Evolutionary conservation across 2,113 vertebrate genomes (phyloP).

Genomic region (Thalassoma bifasciatum): DNA sequence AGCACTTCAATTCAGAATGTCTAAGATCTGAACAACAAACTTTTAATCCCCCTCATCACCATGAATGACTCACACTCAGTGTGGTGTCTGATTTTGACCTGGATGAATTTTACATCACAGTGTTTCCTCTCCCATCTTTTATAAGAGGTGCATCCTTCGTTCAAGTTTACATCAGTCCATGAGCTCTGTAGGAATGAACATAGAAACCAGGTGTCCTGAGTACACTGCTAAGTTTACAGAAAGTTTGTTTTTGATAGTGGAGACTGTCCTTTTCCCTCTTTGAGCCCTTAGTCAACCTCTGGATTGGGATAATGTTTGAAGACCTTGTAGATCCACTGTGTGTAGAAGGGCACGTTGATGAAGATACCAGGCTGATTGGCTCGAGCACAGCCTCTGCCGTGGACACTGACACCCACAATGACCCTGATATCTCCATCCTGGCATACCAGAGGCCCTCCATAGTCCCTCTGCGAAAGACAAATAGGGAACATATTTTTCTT

Average conservation of each 20-base stretch:
- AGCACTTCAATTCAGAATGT: slow-evolving; percentile 10
- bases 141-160: slow-evolving; percentile 12
- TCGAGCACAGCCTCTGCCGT: slow-evolving; percentile 92
- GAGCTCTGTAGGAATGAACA: slow-evolving; percentile 22
- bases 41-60: slow-evolving; percentile 18
- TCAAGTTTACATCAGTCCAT: slow-evolving; percentile 27
- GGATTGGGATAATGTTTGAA: slow-evolving; percentile 79
- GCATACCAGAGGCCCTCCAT: slow-evolving; percentile 95
- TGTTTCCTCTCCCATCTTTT: slow-evolving; percentile 14
- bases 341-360: slow-evolving; percentile 93
- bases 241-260: slow-evolving; percentile 22
- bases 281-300: slow-evolving; percentile 56
- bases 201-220: slow-evolving; percentile 45
- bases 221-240: slow-evolving; percentile 30
- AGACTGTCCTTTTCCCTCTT: slow-evolving; percentile 13
- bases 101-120: slow-evolving; percentile 44
- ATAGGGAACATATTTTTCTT: slow-evolving; percentile 40
- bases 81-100: slow-evolving; percentile 18
- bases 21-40: slow-evolving; percentile 11
- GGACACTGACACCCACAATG: slow-evolving; percentile 94
- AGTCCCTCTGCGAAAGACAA: slow-evolving; percentile 87
- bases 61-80: slow-evolving; percentile 13
- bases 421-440: slow-evolving; percentile 93
- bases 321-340: slow-evolving; percentile 97
- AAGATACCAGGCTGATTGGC: slow-evolving; percentile 94